Evolutionary conservation across 2,888 invertebrate genomes (phyloP), one percentile per base, ranked within the genome.

Genomic region (Drosophila siamana): DNA sequence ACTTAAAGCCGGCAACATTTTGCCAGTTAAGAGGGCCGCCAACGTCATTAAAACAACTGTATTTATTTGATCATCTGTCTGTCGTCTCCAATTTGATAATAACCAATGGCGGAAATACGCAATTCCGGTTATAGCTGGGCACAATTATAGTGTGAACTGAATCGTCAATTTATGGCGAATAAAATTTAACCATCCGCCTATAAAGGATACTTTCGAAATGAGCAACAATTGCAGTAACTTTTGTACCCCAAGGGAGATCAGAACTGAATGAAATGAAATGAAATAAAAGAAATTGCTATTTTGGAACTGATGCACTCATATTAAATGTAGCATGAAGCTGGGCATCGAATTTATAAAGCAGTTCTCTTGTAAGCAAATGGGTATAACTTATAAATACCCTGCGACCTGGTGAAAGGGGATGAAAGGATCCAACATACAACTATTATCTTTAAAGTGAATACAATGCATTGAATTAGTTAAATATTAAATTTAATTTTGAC

Each of bases 321-420:
- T 66, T 76, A 69, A 79, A 74, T 71, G 64, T 59, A 44, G 38
- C 74, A 47, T 67, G 65, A 77, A 59, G 54, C 44, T 30, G 41
- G 43, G 36, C 46, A 61, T 44, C 44, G 60, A 69, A 55, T 47
- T 61, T 57, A 41, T 13, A 63, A 56, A 24, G 41, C 36, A 38
- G 15, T 43, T 1, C 3, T n/a, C n/a, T n/a, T n/a, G n/a, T n/a
- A n/a, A n/a, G n/a, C 0, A 16, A 0, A 13, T 2, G n/a, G 0
- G 30, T 2, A 2, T 2, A 7, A 16, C 43, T 40, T 3, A 4
- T 0, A 1, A 3, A 59, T 69, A 63, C 54, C 24, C 41, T 54
- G 6, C 19, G 19, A 19, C n/a, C n/a, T n/a, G n/a, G n/a, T n/a
- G n/a, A n/a, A n/a, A n/a, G n/a, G n/a, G n/a, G n/a, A n/a, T n/a